Evolutionary conservation across 2,113 vertebrate genomes (phyloP), one percentile per base, ranked within the genome.

Genomic region (Arothron firmamentum): DNA sequence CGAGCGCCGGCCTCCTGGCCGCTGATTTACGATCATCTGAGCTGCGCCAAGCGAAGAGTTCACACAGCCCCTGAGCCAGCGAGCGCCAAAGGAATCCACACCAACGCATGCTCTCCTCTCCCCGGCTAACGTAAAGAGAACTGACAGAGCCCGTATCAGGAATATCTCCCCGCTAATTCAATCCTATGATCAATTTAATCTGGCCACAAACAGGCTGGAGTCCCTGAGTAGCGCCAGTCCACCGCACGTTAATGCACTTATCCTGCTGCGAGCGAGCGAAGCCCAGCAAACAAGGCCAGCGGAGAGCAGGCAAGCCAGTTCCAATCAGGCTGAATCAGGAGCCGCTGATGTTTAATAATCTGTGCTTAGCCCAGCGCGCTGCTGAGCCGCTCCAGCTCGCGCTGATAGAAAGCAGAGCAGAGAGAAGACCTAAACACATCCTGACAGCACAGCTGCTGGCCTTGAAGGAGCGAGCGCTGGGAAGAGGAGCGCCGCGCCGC

Each of bases 321-420:
- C 54, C 74, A 80, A 79, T 81, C 77, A 67, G 66, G 56, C 19
- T 65, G 59, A 82, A 74, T 70, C 70, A 74, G 48, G 75, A 80
- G 72, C 77, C 62, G 56, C 72, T 70, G 60, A 83, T 75, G 70
- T 82, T 86, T 77, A 77, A 72, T 80, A 86, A 82, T 83, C 65
- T 45, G n/a, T 47, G 53, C 73, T 83, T 73, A 57, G 65, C 68
- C 70, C 58, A 67, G 64, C 71, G 55, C 54, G 64, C 62, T 6
- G 47, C 74, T 23, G 18, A 17, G 59, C 66, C 17, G 16, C 61
- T 58, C 63, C 59, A 46, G 45, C 66, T 64, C 73, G 70, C 16
- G n/a, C 62, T 85, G 81, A 87, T 75, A 68, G 72, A 80, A 87
- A 85, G 62, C 82, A 87, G 82, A 86, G 65, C 82, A 75, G 71